Conservation (phyloP, 2,113 vertebrate genomes). For the rat (Rattus norvegicus) region DNA sequence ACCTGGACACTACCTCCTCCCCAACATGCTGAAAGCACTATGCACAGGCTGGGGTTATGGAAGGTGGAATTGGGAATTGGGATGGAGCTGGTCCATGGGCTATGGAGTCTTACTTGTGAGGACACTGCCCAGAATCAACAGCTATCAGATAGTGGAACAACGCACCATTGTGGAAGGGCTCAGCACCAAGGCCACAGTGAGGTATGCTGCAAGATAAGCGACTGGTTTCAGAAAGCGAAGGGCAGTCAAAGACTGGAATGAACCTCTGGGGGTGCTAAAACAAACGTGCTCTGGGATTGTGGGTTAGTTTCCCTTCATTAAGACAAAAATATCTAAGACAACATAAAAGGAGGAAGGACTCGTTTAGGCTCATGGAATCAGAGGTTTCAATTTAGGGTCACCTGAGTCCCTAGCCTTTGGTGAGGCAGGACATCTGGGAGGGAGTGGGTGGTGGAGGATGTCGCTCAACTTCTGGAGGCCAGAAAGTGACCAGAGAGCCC, state of each 20-base stretch:
- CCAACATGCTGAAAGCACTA: constrained; percentile 23
- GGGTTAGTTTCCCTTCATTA: background rate
- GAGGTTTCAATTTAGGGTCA: background rate
- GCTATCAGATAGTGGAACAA: background rate
- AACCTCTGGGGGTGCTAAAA: background rate
- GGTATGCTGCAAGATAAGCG: background rate
- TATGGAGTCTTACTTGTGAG: background rate
- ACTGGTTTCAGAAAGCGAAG: background rate
- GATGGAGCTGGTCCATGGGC: constrained; percentile 29
- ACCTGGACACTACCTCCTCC: constrained; percentile 64
- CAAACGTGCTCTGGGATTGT: background rate
- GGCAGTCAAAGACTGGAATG: background rate
- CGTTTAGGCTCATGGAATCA: background rate
- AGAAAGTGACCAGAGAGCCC: no score
- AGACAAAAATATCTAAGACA: background rate
- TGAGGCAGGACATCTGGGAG: background rate
- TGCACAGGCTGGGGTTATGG: constrained; percentile 60
- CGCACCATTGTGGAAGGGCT: background rate
- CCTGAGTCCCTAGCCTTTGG: background rate
- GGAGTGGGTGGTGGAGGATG: no score
- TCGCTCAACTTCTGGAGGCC: background rate
- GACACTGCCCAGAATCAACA: background rate
- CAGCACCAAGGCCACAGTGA: background rate
- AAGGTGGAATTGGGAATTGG: constrained; percentile 8
- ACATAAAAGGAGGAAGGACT: background rate